Evolutionary conservation across 2,888 invertebrate species (phyloP), one percentile per base, ranked within the genome.

Genomic region (Podotricha telesiphe): DNA sequence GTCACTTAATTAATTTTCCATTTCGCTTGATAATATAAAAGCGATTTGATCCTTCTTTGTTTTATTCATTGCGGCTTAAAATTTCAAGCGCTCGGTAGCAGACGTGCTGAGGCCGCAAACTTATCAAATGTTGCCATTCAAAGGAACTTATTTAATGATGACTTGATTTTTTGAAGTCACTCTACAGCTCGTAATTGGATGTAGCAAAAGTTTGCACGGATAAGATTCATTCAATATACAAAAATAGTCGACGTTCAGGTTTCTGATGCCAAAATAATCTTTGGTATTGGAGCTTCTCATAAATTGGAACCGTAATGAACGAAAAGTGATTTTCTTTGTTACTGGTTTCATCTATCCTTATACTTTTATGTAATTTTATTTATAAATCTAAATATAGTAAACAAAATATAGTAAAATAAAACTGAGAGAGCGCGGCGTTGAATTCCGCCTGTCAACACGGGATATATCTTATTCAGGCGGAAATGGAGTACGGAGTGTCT

Each of bases 1-100:
- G 63, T 70, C 58, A 67, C 67, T 63, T 58, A 58, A 64, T 70
- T 70, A 67, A 64, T 58, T 63, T 70, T 62, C 56, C 70, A 53
- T 67, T 70, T 70, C 47, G 37, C 65, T 61, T 45, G 42, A 22
- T 58, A 67, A 67, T 56, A 61, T 70, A 47, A 58, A 50, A 66
- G 45, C 55, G 42, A 70, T 67, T 63, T 47, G 55, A 34, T 58
- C 64, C 48, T 55, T 55, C 62, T 51, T 68, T 64, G 58, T 56
- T 64, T 37, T 67, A 63, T 17, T 48, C 55, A 64, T 50, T 56
- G 65, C 48, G 58, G 28, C 37, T 40, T 63, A 34, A 17, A 47
- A 56, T 68, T 55, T 22, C 11, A 48, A 55, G 45, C 45, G 15
- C 34, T 28, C 59, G 40, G 58, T 45, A 53, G 17, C 17, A 61